A percentile compares a stretch with the other conserved stretches of the same genome.
Conservation (phyloP, 2,113 vertebrate species). For the Dasyurus viverrinus region DNA sequence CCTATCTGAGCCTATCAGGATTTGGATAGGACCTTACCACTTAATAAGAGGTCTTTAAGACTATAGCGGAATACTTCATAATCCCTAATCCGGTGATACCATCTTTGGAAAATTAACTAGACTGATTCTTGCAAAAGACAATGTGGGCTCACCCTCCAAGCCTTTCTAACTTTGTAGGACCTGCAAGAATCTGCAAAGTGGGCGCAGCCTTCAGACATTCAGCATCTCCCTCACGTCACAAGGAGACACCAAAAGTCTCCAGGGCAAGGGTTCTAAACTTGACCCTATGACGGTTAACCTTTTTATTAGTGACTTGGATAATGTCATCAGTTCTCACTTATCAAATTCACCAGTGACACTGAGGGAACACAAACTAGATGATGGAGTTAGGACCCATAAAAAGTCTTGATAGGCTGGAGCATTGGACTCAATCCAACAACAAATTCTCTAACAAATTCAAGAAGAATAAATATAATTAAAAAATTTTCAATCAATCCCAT, state of each 20-base stretch:
- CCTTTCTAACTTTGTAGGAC: not conserved
- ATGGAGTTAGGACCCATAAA: not conserved
- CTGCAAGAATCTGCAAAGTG: not conserved
- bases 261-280: not conserved
- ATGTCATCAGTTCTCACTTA: not conserved
- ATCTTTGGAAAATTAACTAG: not conserved
- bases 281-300: not conserved
- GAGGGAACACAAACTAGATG: not conserved
- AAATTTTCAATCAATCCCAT: not conserved
- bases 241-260: not conserved
- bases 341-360: not conserved
- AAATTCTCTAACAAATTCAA: too few species aligned
- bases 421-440: not conserved
- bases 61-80: not conserved
- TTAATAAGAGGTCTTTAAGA: not conserved
- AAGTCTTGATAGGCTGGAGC: not conserved
- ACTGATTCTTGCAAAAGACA: not conserved
- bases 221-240: not conserved
- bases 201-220: not conserved
- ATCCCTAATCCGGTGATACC: not conserved
- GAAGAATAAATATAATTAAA: not conserved
- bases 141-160: not conserved
- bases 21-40: too few species aligned
- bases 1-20: not conserved
- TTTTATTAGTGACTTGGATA: not conserved